phyloP scores from a whole-genome alignment of 2,797 vertebrate genomes.

The Sardinella longiceps region DNA sequence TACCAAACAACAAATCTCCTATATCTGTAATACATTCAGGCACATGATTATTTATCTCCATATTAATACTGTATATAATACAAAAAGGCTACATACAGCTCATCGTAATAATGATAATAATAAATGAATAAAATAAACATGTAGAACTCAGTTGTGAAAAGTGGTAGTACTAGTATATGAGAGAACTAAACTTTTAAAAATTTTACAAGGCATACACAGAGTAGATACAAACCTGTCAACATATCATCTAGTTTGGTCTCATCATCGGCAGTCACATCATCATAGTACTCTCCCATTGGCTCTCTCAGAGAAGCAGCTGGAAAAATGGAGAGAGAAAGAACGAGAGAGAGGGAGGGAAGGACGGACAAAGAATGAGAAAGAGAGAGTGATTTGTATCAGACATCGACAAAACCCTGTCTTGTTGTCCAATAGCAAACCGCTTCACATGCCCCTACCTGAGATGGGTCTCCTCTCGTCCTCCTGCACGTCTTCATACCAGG shows the following conservation, averaged over 20 bases:
- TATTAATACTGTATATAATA: no score
- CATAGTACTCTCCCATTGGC: background rate
- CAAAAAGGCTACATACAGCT: no score
- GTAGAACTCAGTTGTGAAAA: no score
- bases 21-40: no score
- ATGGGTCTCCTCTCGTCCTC: background rate
- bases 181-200: no score
- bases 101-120: no score
- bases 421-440: background rate
- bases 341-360: background rate
- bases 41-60: no score
- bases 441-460: background rate
- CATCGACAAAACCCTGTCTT: background rate
- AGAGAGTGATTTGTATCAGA: background rate
- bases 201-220: no score
- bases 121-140: no score
- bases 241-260: background rate
- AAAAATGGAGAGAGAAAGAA: background rate
- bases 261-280: background rate
- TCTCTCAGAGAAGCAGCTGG: background rate
- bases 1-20: no score
- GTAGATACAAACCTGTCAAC: background rate
- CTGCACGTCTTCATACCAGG: background rate
- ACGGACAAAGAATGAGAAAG: no score
- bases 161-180: no score